Evolutionary conservation across 2,113 vertebrate species (phyloP).

Genomic region (Chitala chitala): DNA sequence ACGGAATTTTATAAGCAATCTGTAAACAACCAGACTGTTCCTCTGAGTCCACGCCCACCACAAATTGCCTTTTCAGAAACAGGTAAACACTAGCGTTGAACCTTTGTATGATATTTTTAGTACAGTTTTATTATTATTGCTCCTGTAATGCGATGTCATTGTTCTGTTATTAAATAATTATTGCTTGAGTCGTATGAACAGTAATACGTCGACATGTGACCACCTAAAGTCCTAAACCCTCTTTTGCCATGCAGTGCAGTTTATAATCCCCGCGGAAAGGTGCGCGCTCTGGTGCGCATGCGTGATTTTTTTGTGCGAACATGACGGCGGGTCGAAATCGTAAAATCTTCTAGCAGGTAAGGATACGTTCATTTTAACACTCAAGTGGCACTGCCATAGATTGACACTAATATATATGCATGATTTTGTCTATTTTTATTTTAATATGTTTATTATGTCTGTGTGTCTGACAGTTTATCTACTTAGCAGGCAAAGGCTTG

Average conservation of each 20-base stretch:
- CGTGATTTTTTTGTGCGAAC: neutral
- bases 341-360: neutral
- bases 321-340: neutral
- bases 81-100: too few species aligned
- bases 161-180: too few species aligned
- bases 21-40: slow-evolving; percentile 15
- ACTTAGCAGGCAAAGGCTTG: too few species aligned
- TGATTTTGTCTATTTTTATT: neutral
- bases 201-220: neutral
- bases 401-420: neutral
- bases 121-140: too few species aligned
- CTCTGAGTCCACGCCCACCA: too few species aligned
- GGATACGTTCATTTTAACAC: neutral
- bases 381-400: too few species aligned
- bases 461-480: too few species aligned
- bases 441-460: too few species aligned
- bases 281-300: neutral
- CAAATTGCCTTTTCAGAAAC: too few species aligned
- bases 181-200: too few species aligned
- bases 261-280: neutral
- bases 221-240: neutral
- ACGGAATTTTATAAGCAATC: slow-evolving; percentile 41
- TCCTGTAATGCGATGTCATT: too few species aligned
- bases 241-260: neutral
- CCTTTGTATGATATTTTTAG: too few species aligned